Conservation (phyloP, 2,797 vertebrate species). For the Percopsis omiscomaycus region DNA sequence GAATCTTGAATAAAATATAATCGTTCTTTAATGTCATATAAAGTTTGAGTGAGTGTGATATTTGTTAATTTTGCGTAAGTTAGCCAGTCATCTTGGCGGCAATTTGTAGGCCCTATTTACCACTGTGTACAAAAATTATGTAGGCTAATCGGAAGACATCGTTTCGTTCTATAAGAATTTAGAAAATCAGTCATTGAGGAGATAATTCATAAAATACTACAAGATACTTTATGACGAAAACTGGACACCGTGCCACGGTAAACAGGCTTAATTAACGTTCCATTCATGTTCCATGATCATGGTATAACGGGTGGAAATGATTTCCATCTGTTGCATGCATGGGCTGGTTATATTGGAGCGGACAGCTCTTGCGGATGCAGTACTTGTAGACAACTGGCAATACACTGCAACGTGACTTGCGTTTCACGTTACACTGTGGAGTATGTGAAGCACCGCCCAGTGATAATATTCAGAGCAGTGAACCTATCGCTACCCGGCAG, state of each 20-base stretch:
- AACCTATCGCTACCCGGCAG: slow-evolving; percentile 62
- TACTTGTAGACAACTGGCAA: not conserved
- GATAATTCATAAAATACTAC: too few species aligned
- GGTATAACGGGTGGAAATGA: too few species aligned
- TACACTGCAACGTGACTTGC: slow-evolving; percentile 49
- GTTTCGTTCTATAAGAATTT: too few species aligned
- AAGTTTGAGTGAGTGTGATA: slow-evolving; percentile 34
- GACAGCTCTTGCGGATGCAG: too few species aligned
- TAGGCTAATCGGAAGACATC: too few species aligned
- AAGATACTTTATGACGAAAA: too few species aligned
- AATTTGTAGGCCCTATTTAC: not conserved
- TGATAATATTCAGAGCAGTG: not conserved
- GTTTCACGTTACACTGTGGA: slow-evolving; percentile 42
- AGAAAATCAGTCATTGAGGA: too few species aligned
- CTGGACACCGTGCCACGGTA: too few species aligned
- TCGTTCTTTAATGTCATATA: slow-evolving; percentile 67
- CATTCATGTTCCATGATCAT: too few species aligned
- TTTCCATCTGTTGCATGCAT: not conserved
- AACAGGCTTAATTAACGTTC: too few species aligned
- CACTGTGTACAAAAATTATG: not conserved
- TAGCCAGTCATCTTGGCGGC: not conserved
- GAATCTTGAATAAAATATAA: slow-evolving; percentile 77
- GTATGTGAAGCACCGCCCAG: slow-evolving; percentile 59
- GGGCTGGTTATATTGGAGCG: too few species aligned
- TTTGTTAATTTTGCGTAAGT: slow-evolving; percentile 11